These are phyloP conservation scores for Leptinotarsa haldemani DNA, from an alignment of 2,888 invertebrate species.

Conservation along the genomic window DNA sequence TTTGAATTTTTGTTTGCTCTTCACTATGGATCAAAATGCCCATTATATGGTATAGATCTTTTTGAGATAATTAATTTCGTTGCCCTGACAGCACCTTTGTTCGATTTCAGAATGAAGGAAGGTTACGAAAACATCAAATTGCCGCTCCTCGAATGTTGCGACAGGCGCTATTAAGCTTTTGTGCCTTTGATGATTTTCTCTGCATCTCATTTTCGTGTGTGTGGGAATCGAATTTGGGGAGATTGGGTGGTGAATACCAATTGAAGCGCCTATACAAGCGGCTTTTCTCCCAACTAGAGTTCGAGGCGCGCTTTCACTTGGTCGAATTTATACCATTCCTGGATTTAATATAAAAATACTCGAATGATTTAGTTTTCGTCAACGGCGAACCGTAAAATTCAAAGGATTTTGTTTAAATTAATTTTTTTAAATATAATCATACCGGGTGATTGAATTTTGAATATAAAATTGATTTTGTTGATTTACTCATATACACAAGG, in stretches of 20 bases:
- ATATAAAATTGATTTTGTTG: too few species aligned
- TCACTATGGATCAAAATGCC: too few species aligned
- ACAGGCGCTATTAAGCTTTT: constrained; percentile 64
- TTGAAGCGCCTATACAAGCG: constrained; percentile 60
- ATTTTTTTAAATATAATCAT: too few species aligned
- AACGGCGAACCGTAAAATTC: not conserved
- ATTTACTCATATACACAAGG: too few species aligned
- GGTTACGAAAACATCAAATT: constrained; percentile 32
- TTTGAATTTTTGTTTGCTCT: not conserved
- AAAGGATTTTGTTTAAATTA: too few species aligned
- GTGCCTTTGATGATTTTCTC: constrained; percentile 68
- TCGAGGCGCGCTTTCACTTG: constrained; percentile 38
- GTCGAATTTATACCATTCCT: constrained; percentile 47
- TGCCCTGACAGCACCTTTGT: constrained; percentile 1
- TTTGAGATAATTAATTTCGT: not conserved
- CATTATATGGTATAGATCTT: too few species aligned
- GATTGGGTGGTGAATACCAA: constrained; percentile 66
- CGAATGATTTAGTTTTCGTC: not conserved
- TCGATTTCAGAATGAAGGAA: constrained; percentile 5
- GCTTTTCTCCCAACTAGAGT: constrained; percentile 55
- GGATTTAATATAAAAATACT: constrained; percentile 49
- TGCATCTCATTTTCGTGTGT: constrained; percentile 67
- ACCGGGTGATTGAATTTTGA: too few species aligned
- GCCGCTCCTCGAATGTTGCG: constrained; percentile 41
- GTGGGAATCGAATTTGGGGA: constrained; percentile 66